These are phyloP conservation scores for Thamnaconus septentrionalis DNA, from an alignment of 2,113 vertebrate species.

Conservation along the genomic window DNA sequence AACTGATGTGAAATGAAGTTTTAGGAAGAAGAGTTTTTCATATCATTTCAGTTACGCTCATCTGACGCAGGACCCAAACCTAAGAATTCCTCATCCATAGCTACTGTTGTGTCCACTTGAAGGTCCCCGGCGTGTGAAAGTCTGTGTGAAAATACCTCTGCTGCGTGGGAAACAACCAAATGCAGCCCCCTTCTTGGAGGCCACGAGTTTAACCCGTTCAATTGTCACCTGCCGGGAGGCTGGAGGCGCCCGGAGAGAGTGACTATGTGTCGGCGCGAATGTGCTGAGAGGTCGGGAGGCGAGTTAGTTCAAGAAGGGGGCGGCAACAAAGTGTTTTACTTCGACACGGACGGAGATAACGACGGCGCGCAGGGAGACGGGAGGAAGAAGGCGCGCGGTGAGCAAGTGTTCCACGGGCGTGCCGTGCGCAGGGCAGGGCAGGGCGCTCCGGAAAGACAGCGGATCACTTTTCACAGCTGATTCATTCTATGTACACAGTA, in stretches of 20 bases:
- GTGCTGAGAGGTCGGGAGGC: conserved; percentile 37
- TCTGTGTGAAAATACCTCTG: conserved; percentile 17
- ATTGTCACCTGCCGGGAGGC: conserved; percentile 59
- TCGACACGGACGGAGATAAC: background rate
- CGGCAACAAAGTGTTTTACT: conserved; percentile 26
- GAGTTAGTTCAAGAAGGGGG: conserved; percentile 23
- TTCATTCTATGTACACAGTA: conserved; percentile 53
- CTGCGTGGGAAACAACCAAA: conserved; percentile 41
- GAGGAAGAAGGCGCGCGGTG: conserved; percentile 18
- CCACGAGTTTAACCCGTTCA: conserved; percentile 68
- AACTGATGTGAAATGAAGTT: too few relatives aligned
- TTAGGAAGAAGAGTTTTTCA: too few relatives aligned
- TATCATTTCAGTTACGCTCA: too few relatives aligned
- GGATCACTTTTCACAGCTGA: conserved; percentile 64
- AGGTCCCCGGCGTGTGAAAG: too few relatives aligned
- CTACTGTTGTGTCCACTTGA: too few relatives aligned
- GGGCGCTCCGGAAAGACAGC: conserved; percentile 46
- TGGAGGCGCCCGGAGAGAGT: conserved; percentile 28
- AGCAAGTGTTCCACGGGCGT: conserved; percentile 8
- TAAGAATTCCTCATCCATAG: too few relatives aligned
- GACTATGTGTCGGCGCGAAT: conserved; percentile 41
- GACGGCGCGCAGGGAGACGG: background rate
- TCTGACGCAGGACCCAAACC: too few relatives aligned
- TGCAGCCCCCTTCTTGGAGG: conserved; percentile 35
- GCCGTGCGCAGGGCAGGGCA: conserved; percentile 39